Evolutionary conservation across 2,797 vertebrate species (phyloP), one percentile per base, ranked within the genome.

Genomic region (Champsocephalus esox): DNA sequence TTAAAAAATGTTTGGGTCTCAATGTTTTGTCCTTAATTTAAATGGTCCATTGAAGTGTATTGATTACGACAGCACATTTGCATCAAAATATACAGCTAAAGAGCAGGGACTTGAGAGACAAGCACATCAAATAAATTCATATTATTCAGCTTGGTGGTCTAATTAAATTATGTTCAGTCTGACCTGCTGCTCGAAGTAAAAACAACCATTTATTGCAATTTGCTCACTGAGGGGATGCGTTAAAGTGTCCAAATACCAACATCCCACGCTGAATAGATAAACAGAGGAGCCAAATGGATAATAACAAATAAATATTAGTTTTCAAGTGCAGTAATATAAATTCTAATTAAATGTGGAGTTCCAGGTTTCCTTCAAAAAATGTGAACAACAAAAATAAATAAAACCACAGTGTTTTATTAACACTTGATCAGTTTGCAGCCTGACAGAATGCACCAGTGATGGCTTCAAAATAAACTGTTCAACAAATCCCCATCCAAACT

Each of bases 51-150:
- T 66, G 24, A 70, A 70, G 70, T 28, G 28, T 28, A 28, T 70
- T 55, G 54, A 65, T 77, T 50, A 48, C 43, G 45, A 57, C 1
- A 32, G 49, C 66, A 3, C 43, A 49, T 57, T 51, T 76, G 46
- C 67, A 56, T 61, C 54, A 72, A 62, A 79, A 19, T 54, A 66
- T 51, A 54, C 12, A 55, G 75, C 19, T 77, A 84, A 75, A 66
- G 51, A 69, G 50, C 45, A 71, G 14, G 70, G 19, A 58, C 55
- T 66, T 69, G 60, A 75, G 19, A 66, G 59, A 54, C 7, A 10
- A 67, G 65, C 45, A 44, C 12, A 54, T 4, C 9, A 50, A 64
- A 80, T 78, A 34, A 43, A 61, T 17, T 76, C n/a, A 19, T 32
- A 49, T 66, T 75, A 57, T 61, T 73, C 55, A 52, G 38, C 21